Evolutionary conservation across 2,113 vertebrate genomes (phyloP).

Genomic region (Podocnemis expansa): DNA sequence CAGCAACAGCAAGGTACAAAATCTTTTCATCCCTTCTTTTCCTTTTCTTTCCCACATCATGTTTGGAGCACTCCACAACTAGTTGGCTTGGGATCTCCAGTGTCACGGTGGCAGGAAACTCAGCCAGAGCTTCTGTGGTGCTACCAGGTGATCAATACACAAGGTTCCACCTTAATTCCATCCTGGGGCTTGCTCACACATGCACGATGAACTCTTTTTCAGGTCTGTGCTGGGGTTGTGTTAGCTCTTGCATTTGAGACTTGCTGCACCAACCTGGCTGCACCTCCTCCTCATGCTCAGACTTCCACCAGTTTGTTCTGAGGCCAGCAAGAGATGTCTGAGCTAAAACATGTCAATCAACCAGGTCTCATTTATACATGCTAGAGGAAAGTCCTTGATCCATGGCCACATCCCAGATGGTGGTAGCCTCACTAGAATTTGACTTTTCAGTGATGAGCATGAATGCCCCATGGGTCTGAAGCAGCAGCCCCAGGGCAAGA

Average conservation of each 20-base stretch:
- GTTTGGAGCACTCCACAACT: not conserved
- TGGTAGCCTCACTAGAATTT: not conserved
- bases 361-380: rapidly evolving
- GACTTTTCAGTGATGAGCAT: not conserved
- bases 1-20: not conserved
- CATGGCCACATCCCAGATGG: not conserved
- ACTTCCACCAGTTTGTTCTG: not conserved
- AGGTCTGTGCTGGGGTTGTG: not conserved
- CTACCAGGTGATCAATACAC: not conserved
- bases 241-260: not conserved
- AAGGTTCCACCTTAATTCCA: rapidly evolving
- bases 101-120: not conserved
- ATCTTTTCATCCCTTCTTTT: not conserved
- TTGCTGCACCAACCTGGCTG: not conserved
- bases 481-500: not conserved
- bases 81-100: not conserved
- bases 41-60: not conserved
- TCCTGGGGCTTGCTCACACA: rapidly evolving
- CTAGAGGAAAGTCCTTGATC: not conserved
- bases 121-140: not conserved
- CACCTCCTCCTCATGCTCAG: not conserved
- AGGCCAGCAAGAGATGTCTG: not conserved
- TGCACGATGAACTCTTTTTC: not conserved
- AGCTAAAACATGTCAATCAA: not conserved
- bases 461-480: rapidly evolving